Conservation (phyloP, 2,888 invertebrate genomes). For the Yponomeuta evonymella region DNA sequence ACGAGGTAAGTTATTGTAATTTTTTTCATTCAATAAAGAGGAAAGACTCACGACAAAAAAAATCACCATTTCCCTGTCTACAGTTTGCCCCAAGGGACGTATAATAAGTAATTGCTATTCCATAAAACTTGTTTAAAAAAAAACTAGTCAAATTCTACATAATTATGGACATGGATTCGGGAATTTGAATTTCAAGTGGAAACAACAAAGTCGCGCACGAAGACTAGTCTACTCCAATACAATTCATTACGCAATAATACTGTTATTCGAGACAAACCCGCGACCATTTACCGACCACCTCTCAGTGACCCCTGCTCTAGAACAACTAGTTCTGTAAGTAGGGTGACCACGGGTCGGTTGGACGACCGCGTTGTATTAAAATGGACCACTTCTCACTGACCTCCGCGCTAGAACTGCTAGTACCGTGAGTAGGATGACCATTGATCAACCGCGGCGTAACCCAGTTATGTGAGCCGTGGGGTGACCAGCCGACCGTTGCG, state of each 20-base stretch:
- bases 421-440: neutral
- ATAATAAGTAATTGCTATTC: too few relatives aligned
- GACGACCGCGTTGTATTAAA: neutral
- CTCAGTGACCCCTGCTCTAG: neutral
- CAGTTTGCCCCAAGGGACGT: too few relatives aligned
- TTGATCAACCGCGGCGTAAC: constrained; percentile 21
- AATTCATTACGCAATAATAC: constrained; percentile 10
- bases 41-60: too few relatives aligned
- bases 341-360: neutral
- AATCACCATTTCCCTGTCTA: too few relatives aligned
- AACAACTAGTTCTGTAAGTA: neutral
- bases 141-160: too few relatives aligned
- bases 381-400: neutral
- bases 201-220: neutral
- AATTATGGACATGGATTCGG: too few relatives aligned
- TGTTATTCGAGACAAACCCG: constrained; percentile 19
- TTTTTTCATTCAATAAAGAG: too few relatives aligned
- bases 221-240: neutral
- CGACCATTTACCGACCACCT: neutral
- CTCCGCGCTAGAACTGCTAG: neutral
- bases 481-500: constrained; percentile 30
- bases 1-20: too few relatives aligned
- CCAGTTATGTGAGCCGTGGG: constrained; percentile 27
- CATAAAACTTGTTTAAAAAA: too few relatives aligned
- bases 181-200: neutral